Base-by-base conservation (phyloP, 2,888 invertebrate species). In the Malachius bipustulatus region DNA sequence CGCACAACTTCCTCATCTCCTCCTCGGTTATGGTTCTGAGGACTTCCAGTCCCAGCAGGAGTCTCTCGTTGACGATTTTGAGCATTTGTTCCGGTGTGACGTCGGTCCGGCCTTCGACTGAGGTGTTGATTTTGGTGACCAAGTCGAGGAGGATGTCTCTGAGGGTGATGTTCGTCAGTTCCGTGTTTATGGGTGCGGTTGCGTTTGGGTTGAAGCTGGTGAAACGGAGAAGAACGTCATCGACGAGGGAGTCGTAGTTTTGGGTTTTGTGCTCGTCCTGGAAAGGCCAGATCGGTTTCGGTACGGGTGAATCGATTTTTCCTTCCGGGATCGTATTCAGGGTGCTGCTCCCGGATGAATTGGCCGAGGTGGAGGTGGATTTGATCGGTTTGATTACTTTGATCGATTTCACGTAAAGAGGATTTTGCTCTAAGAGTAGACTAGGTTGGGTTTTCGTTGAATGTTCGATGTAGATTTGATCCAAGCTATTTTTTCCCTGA, bases 271-370 rank as follows among this genome's bases (percentile, higher is more conserved):
- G 42, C 29, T 46, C 43, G 27, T 45, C 47, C 24, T 44, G 39
- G 41, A 52, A 48, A 4, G 64, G 64, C 65, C 65, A 65, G 14
- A 65, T 59, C 3, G 64, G 63, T 39, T 59, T 55, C 3, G 65
- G 64, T 16, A 65, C 55, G 3, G 56, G 53, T 32, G 55, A 50
- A 47, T 64, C 64, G 1, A 64, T 55, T 37, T 54, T 49, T n/a
- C 64, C 66, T 51, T 66, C 66, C 2, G 63, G 65, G 29, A 66
- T 66, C 4, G 65, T 62, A n/a, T 55, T 61, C 14, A 65, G 52
- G 3, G 60, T 60, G 2, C 60, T 59, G 11, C 47, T 49, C n/a
- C 42, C 45, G 3, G 54, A 48, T 8, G 53, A 50, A 9, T 50
- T 50, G 8, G 38, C 34, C 2, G 32, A 27, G 14, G 54, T 54